Evolutionary conservation across 2,888 invertebrate genomes (phyloP), one percentile per base, ranked within the genome.

Genomic region (Cryptus armator): DNA sequence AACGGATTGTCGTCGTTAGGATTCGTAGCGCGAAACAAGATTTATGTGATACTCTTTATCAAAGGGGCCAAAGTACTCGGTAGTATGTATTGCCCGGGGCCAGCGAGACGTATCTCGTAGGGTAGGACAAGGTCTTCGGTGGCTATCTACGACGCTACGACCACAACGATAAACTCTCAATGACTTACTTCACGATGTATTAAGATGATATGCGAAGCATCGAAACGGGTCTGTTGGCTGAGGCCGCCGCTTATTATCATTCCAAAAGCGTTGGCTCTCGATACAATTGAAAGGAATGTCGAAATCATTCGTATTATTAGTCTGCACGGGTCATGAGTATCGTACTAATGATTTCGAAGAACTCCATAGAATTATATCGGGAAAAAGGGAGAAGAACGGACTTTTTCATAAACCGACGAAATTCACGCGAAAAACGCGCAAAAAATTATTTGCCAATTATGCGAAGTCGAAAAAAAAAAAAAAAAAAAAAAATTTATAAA

Each of bases 41-140:
- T 59, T 59, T 29, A 59, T 59, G 59, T 6, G 59, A 59, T 59
- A 32, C 32, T 12, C 59, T 59, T 59, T 59, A 59, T 59, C 59
- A 14, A 29, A 29, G 59, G 24, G 7, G 59, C 59, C 59, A 59
- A 59, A 59, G 32, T 59, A 59, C 59, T 59, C 59, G 56, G 56
- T 56, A 24, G 59, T 37, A 37, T 9, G 37, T 32, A 14, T 6
- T 14, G 14, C 59, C 29, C 59, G 59, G 32, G 14, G 37, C 37
- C 24, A 32, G 29, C 14, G 14, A 29, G 24, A 14, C 59, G n/a
- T 59, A 59, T 59, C 59, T 29, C 32, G 32, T 59, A 59, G 59
- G 59, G 59, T 59, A 59, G 59, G 59, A 32, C 59, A 59, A 59
- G 59, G 59, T 59, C 59, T 59, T n/a, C 59, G 32, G 29, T 14